Conservation (phyloP, 2,888 invertebrate species). For the Tryphoninae sp. region DNA sequence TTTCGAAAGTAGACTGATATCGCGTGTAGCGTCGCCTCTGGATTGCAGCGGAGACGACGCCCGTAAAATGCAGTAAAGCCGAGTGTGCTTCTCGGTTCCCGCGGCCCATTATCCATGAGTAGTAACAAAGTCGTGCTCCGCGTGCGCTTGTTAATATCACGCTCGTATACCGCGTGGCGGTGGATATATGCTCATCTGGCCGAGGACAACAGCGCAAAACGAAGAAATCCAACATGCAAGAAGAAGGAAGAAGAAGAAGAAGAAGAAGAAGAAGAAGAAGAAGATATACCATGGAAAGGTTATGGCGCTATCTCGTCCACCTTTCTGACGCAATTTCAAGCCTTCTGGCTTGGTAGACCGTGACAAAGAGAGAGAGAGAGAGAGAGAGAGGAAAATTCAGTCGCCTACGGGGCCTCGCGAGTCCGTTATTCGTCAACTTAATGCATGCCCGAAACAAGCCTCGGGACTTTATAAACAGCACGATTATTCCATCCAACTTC, state of each 20-base stretch:
- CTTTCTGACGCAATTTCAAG: constrained; percentile 66
- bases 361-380: constrained; percentile 51
- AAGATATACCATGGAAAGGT: constrained; percentile 34
- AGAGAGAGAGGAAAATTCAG: constrained; percentile 45
- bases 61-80: constrained; percentile 64
- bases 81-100: constrained; percentile 52
- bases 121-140: constrained; percentile 65
- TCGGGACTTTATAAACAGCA: constrained; percentile 76
- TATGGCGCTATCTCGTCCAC: constrained; percentile 71
- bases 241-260: constrained; percentile 8
- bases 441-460: constrained; percentile 72
- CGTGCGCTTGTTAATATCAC: constrained; percentile 64
- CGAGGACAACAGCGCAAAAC: constrained; percentile 16
- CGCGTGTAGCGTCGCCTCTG: constrained; percentile 8
- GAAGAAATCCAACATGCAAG: background rate
- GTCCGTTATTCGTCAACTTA: constrained; percentile 77
- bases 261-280: constrained; percentile 12
- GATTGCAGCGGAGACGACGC: constrained; percentile 45
- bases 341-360: constrained; percentile 66
- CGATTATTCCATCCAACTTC: constrained; percentile 74
- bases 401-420: constrained; percentile 54
- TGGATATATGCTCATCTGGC: constrained; percentile 4
- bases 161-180: constrained; percentile 56
- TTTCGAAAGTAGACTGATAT: constrained; percentile 21
- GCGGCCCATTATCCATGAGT: constrained; percentile 64